These are phyloP conservation scores for Dicentrarchus labrax DNA, from an alignment of 2,113 vertebrate genomes.

Conservation along the genomic window DNA sequence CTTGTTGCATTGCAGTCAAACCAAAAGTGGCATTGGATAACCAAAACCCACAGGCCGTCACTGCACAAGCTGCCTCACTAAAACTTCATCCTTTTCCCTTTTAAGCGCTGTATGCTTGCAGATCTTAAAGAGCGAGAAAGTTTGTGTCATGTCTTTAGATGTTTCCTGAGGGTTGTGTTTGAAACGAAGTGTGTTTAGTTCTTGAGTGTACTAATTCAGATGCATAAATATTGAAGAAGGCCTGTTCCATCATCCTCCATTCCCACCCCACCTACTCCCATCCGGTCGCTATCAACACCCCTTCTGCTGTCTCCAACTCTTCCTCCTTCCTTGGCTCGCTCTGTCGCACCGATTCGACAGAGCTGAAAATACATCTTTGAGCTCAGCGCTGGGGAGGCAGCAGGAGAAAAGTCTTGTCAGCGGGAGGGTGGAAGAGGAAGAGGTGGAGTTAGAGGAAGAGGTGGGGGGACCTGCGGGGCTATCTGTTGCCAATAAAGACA, in stretches of 20 bases:
- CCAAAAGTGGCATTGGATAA: neutral
- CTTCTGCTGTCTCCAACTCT: neutral
- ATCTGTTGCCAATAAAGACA: conserved; percentile 41
- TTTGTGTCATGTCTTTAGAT: neutral
- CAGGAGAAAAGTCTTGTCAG: conserved; percentile 29
- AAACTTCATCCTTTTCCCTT: neutral
- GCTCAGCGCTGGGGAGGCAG: conserved; percentile 20
- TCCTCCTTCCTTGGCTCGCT: neutral
- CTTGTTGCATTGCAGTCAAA: neutral
- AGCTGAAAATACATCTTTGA: conserved; percentile 55
- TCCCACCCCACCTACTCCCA: neutral
- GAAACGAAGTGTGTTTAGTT: neutral
- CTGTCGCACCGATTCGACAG: neutral
- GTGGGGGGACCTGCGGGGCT: neutral
- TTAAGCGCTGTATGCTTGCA: neutral
- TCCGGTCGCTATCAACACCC: neutral
- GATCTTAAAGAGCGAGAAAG: neutral
- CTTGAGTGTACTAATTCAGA: conserved; percentile 12
- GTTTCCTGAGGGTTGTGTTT: neutral
- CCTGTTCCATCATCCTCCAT: neutral
- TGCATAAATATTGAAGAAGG: conserved; percentile 5
- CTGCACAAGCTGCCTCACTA: neutral
- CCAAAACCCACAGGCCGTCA: neutral
- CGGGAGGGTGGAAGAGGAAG: neutral
- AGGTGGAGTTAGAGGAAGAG: neutral